Conservation (phyloP, 2,888 invertebrate genomes). For the Diaperis boleti region DNA sequence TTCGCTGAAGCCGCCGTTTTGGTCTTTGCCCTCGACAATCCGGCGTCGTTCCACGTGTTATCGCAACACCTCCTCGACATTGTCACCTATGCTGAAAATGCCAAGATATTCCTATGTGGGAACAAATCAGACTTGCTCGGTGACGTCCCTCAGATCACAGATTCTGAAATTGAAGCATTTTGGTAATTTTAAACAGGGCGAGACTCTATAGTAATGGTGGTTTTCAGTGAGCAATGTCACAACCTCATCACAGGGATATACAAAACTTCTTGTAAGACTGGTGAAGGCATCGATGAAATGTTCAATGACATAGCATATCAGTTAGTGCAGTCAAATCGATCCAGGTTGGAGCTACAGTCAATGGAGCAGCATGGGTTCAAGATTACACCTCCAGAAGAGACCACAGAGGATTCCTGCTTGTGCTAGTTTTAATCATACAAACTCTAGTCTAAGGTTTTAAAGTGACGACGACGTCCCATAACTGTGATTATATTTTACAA, state of each 20-base stretch:
- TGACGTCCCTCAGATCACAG: constrained; percentile 84
- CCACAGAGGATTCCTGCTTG: constrained; percentile 66
- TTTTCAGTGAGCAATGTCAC: constrained; percentile 88
- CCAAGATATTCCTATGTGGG: constrained; percentile 94
- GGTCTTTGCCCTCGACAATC: constrained; percentile 91
- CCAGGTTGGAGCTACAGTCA: constrained; percentile 84
- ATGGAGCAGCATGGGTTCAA: constrained; percentile 84
- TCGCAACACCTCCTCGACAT: constrained; percentile 94
- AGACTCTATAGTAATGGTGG: constrained; percentile 18
- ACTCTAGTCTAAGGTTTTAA: constrained; percentile 12
- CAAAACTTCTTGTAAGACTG: constrained; percentile 90
- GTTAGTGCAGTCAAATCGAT: constrained; percentile 82
- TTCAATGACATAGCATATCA: constrained; percentile 89
- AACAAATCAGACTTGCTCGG: constrained; percentile 84
- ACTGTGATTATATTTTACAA: constrained; percentile 40
- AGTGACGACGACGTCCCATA: constrained; percentile 25
- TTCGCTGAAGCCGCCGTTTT: constrained; percentile 95
- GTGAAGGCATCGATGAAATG: constrained; percentile 91
- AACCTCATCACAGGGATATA: constrained; percentile 89
- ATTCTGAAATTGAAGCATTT: constrained; percentile 90
- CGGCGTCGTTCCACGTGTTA: constrained; percentile 90
- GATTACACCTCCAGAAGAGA: constrained; percentile 74
- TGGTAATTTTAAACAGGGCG: constrained; percentile 68
- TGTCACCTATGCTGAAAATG: constrained; percentile 94
- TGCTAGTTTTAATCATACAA: constrained; percentile 59